These are phyloP conservation scores for Cyprinodon variegatus DNA, from an alignment of 2,113 vertebrate species.

Conservation along the genomic window DNA sequence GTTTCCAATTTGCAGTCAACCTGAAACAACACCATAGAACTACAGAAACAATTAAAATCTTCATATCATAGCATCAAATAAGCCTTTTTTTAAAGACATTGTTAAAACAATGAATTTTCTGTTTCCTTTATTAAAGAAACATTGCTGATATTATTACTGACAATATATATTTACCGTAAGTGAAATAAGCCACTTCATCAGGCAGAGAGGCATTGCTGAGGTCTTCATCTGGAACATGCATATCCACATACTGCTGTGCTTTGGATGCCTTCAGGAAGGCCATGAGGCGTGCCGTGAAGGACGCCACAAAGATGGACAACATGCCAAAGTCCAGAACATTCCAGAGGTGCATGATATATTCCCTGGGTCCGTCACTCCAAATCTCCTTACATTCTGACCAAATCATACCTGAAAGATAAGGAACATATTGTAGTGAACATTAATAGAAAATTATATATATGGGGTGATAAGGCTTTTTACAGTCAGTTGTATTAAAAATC, in stretches of 20 bases:
- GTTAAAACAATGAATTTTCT: not conserved
- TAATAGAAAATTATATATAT: not conserved
- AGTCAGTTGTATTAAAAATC: not conserved
- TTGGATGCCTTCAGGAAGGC: constrained; percentile 95
- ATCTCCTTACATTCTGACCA: constrained; percentile 99
- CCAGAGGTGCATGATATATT: constrained; percentile 94
- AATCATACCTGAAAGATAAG: constrained; percentile 87
- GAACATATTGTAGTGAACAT: not conserved
- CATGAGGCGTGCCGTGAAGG: constrained; percentile 95
- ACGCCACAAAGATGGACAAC: constrained; percentile 96
- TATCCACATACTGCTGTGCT: constrained; percentile 93
- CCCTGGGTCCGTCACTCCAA: constrained; percentile 93
- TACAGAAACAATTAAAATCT: constrained; percentile 4
- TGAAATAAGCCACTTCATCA: constrained; percentile 94
- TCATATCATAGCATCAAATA: constrained; percentile 16
- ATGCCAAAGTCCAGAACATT: constrained; percentile 96
- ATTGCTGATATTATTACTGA: not conserved
- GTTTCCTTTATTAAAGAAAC: not conserved
- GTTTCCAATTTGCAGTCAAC: constrained; percentile 5
- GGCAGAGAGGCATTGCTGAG: constrained; percentile 90
- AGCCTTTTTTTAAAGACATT: not conserved
- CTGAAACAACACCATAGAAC: not conserved
- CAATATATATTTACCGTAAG: constrained; percentile 84
- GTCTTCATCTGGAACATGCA: constrained; percentile 86
- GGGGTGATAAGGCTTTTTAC: not conserved